A percentile compares a stretch with the other conserved stretches of the same genome.
phyloP scores from a whole-genome alignment of 2,888 invertebrate species.

The Atethmia centrago region DNA sequence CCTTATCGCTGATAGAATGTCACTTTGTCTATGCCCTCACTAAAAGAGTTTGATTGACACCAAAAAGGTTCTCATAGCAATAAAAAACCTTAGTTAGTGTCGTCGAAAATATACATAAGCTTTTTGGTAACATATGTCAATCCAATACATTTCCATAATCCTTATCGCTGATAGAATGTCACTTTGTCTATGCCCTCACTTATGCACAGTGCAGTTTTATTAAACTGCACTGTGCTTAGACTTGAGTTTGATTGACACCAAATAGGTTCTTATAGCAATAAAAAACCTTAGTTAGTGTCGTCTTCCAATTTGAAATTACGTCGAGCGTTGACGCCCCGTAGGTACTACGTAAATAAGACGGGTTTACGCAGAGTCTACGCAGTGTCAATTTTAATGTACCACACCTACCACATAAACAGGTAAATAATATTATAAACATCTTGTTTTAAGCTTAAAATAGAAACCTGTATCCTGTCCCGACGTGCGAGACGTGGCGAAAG shows the following conservation, averaged over 20 bases:
- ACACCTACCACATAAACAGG: not conserved
- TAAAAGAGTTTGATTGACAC: too few species aligned
- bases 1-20: too few species aligned
- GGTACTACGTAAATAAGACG: not conserved
- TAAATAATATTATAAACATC: slow-evolving; percentile 11
- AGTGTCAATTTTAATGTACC: not conserved
- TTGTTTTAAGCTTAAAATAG: slow-evolving; percentile 60
- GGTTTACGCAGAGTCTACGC: not conserved
- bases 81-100: too few species aligned
- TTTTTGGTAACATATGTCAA: too few species aligned
- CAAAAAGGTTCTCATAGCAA: too few species aligned
- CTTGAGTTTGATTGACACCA: not conserved
- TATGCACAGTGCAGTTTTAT: too few species aligned
- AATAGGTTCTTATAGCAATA: not conserved
- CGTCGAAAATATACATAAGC: not conserved
- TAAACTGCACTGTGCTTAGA: not conserved
- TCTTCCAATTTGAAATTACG: not conserved
- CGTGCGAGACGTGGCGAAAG: slow-evolving; percentile 58
- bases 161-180: not conserved
- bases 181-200: not conserved
- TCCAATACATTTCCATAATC: not conserved
- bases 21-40: too few species aligned
- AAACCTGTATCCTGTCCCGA: slow-evolving; percentile 59
- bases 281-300: too few species aligned
- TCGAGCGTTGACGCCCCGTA: not conserved